A percentile compares a stretch with the other conserved stretches of the same genome.
phyloP scores from a whole-genome alignment of 92 coral and sea anemone genomes.

The Anthopleura xanthogrammica region DNA sequence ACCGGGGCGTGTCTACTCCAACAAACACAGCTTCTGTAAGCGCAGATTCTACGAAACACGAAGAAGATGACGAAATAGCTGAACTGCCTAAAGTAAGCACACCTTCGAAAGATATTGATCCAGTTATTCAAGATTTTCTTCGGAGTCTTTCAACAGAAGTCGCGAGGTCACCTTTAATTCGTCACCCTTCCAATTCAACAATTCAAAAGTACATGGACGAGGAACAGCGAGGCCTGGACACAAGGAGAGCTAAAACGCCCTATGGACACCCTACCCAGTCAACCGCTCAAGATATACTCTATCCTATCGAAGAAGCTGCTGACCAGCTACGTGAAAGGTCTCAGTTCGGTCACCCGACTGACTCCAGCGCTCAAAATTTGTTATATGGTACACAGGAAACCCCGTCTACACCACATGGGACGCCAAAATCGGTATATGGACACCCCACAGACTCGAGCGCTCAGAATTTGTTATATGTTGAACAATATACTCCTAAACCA shows the following conservation, averaged over 20 bases:
- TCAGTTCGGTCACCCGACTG: conserved; percentile 21
- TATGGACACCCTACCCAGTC: conserved; percentile 7
- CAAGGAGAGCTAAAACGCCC: background rate
- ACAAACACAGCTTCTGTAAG: background rate
- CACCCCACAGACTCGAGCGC: conserved; percentile 43
- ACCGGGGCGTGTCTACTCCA: background rate
- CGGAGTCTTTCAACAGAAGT: conserved; percentile 24
- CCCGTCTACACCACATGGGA: background rate
- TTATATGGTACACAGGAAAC: conserved; percentile 20
- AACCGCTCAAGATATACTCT: conserved; percentile 3
- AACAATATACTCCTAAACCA: background rate
- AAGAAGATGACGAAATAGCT: background rate
- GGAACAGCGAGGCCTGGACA: background rate
- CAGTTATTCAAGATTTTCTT: conserved; percentile 16
- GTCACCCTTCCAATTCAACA: conserved; percentile 32
- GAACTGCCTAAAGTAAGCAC: background rate
- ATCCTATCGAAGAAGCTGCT: background rate
- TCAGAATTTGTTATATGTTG: conserved; percentile 15
- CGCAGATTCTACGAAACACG: background rate
- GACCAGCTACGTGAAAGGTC: background rate
- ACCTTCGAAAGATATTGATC: conserved; percentile 10
- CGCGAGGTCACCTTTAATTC: conserved; percentile 3
- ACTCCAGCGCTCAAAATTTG: conserved; percentile 36
- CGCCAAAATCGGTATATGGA: conserved; percentile 19
- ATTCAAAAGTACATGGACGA: background rate